Base-by-base conservation (phyloP, 2,797 vertebrate species). In the Echeneis naucrates region DNA sequence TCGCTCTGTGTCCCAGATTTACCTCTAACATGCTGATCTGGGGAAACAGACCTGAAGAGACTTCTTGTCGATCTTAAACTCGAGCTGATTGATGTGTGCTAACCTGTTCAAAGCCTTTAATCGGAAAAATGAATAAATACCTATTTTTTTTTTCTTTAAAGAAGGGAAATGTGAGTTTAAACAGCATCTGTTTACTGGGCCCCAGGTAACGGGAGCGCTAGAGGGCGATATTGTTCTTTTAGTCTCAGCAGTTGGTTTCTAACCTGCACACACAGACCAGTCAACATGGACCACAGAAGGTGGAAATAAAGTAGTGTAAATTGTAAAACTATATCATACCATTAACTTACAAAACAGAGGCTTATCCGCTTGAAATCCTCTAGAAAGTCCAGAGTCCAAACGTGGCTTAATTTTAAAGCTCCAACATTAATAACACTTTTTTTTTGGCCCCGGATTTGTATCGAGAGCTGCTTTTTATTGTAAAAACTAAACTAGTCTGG, bases 191-290 rank as follows among this genome's bases (percentile, higher is more conserved):
- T 65, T 63, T 12, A 19, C 33, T 52, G 35, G 21, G 42, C 47
- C 21, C 16, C 1, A 11, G 26, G 51, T 16, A 12, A 3, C 21
- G 32, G 0, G 30, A 66, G 79, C 95, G 80, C 94, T 93, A 94
- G 95, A 93, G 93, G 94, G 93, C 92, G 90, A 85, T 88, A 63
- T 93, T 89, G 93, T 70, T 62, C 93, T 92, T 82, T 74, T 5
- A 23, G 77, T 80, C 26, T 70, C 50, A 56, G 67, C 40, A 21
- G 19, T 10, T 40, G 21, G 7, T 30, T 32, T 56, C 62, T 35
- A 72, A 56, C 62, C 61, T 59, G 60, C 73, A 75, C 62, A 55
- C 35, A 16, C 5, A 75, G 58, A 58, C 63, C 59, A 69, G 58
- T 57, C 24, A 60, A 59, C 26, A 58, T 62, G 44, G 53, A 51